Conservation (phyloP, 2,113 vertebrate genomes). For the Antigone vipio region DNA sequence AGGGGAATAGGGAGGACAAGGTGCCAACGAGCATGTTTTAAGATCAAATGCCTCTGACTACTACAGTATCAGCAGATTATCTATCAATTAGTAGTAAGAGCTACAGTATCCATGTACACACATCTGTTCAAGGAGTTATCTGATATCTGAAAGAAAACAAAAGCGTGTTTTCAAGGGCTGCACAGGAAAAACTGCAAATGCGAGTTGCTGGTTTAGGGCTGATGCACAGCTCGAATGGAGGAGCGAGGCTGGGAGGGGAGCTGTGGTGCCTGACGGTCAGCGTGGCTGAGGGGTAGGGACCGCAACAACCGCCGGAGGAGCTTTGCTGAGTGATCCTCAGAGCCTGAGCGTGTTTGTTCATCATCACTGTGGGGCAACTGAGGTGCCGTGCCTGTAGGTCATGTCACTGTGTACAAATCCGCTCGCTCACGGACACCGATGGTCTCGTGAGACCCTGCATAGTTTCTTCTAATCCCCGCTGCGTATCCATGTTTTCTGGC, state of each 20-base stretch:
- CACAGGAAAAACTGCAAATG: background rate
- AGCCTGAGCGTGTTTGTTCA: rapidly evolving
- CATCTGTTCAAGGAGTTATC: background rate
- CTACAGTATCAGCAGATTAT: background rate
- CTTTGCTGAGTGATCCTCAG: rapidly evolving
- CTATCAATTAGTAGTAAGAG: background rate
- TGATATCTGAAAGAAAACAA: background rate
- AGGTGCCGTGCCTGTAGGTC: background rate
- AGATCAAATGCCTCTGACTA: background rate
- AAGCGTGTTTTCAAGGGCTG: background rate
- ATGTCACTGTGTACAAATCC: background rate
- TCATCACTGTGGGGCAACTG: rapidly evolving
- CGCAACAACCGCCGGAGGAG: rapidly evolving
- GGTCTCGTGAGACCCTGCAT: background rate
- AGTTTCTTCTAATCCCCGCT: background rate
- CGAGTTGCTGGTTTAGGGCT: background rate
- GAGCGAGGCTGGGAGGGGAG: background rate
- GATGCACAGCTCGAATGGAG: background rate
- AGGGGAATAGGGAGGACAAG: background rate
- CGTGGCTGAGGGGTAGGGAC: background rate
- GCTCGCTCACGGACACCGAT: rapidly evolving
- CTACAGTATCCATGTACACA: background rate
- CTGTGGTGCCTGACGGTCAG: background rate
- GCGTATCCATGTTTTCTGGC: background rate
- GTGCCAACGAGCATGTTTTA: background rate